These are phyloP conservation scores for Macaria notata DNA, from an alignment of 2,888 invertebrate species.

Conservation along the genomic window DNA sequence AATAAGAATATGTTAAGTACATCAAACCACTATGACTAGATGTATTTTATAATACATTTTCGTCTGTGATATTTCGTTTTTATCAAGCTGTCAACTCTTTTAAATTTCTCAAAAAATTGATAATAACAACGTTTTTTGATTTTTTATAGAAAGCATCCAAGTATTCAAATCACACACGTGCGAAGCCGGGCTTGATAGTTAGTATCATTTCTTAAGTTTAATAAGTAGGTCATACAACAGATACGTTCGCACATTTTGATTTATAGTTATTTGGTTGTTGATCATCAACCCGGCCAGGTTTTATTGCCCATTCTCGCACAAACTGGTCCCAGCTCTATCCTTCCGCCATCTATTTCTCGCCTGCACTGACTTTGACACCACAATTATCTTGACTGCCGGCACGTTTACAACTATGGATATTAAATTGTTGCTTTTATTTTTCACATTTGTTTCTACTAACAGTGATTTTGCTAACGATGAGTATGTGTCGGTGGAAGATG, in stretches of 20 bases:
- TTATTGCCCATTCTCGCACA: constrained; percentile 12
- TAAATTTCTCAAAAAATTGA: too few relatives aligned
- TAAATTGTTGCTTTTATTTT: constrained; percentile 21
- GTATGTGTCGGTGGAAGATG: constrained; percentile 38
- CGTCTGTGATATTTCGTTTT: too few relatives aligned
- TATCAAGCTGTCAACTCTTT: too few relatives aligned
- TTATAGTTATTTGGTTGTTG: not conserved
- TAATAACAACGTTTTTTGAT: too few relatives aligned
- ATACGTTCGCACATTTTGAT: not conserved
- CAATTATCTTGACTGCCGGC: constrained; percentile 36
- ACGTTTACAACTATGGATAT: constrained; percentile 37
- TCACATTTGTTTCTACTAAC: constrained; percentile 20
- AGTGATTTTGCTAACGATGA: constrained; percentile 34
- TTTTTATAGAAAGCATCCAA: too few relatives aligned
- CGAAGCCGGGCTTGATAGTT: too few relatives aligned
- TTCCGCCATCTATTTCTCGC: constrained; percentile 10
- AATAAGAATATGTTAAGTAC: too few relatives aligned
- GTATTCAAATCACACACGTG: too few relatives aligned
- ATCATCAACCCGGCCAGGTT: constrained; percentile 17
- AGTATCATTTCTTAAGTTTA: too few relatives aligned
- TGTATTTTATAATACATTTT: too few relatives aligned
- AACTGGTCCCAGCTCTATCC: constrained; percentile 17
- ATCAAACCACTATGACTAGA: too few relatives aligned
- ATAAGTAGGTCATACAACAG: not conserved
- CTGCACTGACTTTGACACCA: constrained; percentile 23